phyloP scores from a whole-genome alignment of 30 jellyfish, hydroid and myxozoan genomes.

The Hydra vulgaris region DNA sequence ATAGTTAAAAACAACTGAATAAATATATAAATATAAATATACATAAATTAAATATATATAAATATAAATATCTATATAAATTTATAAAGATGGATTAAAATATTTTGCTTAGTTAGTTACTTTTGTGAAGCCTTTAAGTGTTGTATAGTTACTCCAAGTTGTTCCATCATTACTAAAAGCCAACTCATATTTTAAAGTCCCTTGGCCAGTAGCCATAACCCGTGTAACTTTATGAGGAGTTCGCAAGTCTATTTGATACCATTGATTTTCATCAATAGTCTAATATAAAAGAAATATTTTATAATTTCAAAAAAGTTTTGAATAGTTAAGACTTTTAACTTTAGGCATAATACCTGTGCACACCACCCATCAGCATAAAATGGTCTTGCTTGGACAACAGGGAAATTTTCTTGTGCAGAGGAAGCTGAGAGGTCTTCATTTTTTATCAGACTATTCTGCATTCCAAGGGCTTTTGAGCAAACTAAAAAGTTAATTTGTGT shows the following conservation, averaged over 20 bases:
- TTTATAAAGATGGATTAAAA: not conserved
- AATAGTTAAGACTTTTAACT: not conserved
- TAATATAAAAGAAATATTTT: not conserved
- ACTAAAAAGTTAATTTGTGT: not conserved
- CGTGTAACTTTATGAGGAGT: constrained; percentile 31
- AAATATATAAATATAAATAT: not conserved
- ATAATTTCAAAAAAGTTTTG: not conserved
- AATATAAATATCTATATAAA: not conserved
- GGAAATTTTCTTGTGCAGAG: not conserved
- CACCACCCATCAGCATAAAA: constrained; percentile 13
- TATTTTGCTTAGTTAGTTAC: too few species aligned
- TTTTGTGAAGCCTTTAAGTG: constrained; percentile 49
- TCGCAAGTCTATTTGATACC: constrained; percentile 77
- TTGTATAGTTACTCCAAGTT: constrained; percentile 50
- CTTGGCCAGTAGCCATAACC: constrained; percentile 67
- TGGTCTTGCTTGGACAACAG: constrained; percentile 21
- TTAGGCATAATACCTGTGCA: constrained; percentile 3
- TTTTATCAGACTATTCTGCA: not conserved
- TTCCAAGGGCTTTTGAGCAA: constrained; percentile 20
- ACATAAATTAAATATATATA: not conserved
- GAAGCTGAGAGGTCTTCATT: constrained; percentile 9
- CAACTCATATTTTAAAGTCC: constrained; percentile 14
- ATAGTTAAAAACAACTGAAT: not conserved
- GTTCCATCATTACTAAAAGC: constrained; percentile 72
- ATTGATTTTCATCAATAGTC: constrained; percentile 52